These are phyloP conservation scores for Xiphorhynchus elegans DNA, from an alignment of 2,113 vertebrate species.

Conservation along the genomic window DNA sequence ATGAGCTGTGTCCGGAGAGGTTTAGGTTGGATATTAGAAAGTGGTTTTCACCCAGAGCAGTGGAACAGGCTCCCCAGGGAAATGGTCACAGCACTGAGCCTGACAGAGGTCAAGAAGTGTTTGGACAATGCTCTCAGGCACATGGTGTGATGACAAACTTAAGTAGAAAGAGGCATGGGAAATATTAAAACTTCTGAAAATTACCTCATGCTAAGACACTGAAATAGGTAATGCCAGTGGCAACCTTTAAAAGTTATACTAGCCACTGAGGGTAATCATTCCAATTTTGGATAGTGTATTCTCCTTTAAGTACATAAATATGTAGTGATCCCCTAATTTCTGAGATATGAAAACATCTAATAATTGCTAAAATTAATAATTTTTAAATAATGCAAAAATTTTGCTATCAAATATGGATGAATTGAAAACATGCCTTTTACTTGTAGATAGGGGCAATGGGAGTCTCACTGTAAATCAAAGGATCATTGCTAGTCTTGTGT, in stretches of 20 bases:
- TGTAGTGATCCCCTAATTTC: background rate
- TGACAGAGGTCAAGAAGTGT: fast-evolving
- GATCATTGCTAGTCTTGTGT: background rate
- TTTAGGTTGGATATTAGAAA: background rate
- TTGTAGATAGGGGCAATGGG: background rate
- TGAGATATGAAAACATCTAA: background rate
- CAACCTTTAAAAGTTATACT: background rate
- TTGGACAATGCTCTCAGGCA: background rate
- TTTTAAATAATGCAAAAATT: background rate
- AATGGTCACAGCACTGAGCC: background rate
- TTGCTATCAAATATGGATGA: background rate
- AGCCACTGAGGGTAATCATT: background rate
- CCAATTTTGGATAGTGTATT: background rate
- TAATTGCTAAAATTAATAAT: background rate
- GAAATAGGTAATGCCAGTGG: background rate
- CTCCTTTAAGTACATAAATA: background rate
- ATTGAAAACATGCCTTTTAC: background rate
- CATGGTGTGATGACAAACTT: background rate
- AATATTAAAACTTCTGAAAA: background rate
- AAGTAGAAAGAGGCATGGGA: background rate
- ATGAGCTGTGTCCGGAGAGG: background rate
- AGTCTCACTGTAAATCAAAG: background rate
- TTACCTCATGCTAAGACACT: background rate
- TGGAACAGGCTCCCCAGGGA: background rate
- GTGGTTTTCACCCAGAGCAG: background rate